phyloP scores from a whole-genome alignment of 2,113 vertebrate genomes.

The Cololabis saira region DNA sequence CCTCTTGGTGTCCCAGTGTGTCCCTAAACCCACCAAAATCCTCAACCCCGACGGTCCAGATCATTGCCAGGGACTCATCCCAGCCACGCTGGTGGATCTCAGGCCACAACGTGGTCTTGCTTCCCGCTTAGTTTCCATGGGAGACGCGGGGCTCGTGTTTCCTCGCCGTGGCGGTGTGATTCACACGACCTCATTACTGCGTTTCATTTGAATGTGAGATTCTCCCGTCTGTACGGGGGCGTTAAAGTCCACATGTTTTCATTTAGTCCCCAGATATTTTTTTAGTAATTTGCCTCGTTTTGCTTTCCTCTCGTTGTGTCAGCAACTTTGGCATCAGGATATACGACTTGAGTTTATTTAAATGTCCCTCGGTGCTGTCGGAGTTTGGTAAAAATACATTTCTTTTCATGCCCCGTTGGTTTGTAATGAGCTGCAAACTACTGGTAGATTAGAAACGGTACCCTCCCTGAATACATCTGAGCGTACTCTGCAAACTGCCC shows the following conservation, averaged over 20 bases:
- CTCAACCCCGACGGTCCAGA: too few species aligned
- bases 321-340: not conserved
- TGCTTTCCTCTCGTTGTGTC: not conserved
- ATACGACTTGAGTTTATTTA: not conserved
- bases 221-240: too few species aligned
- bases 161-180: too few species aligned
- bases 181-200: not conserved
- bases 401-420: not conserved
- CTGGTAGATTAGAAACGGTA: too few species aligned
- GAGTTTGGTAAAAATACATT: not conserved
- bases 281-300: not conserved
- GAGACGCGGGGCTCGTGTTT: too few species aligned
- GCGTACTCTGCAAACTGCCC: not conserved
- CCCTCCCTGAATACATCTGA: not conserved
- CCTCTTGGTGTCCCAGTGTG: too few species aligned
- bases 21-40: too few species aligned
- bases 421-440: not conserved
- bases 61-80: too few species aligned
- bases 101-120: too few species aligned
- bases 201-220: not conserved
- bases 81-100: too few species aligned
- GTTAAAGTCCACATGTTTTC: not conserved
- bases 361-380: not conserved
- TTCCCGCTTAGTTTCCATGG: too few species aligned
- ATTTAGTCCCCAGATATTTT: not conserved